Evolutionary conservation across 1,140 invertebrate genomes (phyloP).

Genomic region (Drosophila mayri): DNA sequence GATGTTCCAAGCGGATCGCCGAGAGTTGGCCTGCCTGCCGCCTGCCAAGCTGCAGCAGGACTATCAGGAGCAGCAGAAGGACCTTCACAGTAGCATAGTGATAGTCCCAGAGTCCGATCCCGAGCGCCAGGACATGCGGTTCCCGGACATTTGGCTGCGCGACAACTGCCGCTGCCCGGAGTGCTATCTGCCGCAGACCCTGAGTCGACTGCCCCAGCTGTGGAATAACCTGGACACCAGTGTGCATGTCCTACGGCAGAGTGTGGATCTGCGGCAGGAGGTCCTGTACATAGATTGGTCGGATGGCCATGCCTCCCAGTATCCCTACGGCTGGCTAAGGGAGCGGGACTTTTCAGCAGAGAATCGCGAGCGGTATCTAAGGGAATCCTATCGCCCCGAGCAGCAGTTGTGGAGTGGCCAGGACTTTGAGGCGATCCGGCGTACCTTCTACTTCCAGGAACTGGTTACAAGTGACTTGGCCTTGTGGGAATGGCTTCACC

Average conservation of each 20-base stretch:
- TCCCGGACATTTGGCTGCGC: conserved; percentile 88
- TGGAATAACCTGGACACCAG: conserved; percentile 67
- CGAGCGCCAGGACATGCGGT: conserved; percentile 83
- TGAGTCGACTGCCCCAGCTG: conserved; percentile 85
- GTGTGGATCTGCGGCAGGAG: conserved; percentile 35
- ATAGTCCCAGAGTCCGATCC: conserved; percentile 26
- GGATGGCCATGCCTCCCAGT: conserved; percentile 87
- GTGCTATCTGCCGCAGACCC: conserved; percentile 88
- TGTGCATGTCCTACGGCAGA: conserved; percentile 54
- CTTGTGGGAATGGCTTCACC: conserved; percentile 87
- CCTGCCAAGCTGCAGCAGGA: background rate
- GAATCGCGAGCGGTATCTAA: conserved; percentile 85
- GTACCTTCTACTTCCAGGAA: conserved; percentile 86
- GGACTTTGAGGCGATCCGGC: conserved; percentile 86
- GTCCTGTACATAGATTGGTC: conserved; percentile 85
- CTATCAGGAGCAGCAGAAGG: conserved; percentile 22
- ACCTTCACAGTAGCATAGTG: conserved; percentile 29
- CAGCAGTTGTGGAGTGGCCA: conserved; percentile 86
- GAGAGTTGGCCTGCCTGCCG: background rate
- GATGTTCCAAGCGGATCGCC: conserved; percentile 45
- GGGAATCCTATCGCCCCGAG: conserved; percentile 86
- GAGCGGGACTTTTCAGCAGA: conserved; percentile 86
- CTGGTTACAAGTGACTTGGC: conserved; percentile 85
- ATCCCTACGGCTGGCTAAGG: conserved; percentile 86
- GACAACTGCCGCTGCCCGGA: conserved; percentile 89